Percentiles rank a stretch among this genome's conserved stretches.
Conservation (phyloP, 2,888 invertebrate species). For the Eueremaeus valkanovi region DNA sequence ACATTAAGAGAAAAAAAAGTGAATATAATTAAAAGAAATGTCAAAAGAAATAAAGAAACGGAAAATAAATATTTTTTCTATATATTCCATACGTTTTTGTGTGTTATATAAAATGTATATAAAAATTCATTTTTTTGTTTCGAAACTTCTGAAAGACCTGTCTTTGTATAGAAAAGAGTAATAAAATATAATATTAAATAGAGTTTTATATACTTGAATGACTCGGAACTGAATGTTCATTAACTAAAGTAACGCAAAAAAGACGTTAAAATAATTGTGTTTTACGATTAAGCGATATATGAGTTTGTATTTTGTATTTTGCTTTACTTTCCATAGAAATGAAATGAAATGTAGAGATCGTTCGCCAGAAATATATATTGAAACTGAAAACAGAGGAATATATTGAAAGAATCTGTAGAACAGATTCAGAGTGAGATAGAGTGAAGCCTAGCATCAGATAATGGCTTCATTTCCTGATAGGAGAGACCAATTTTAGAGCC, state of each 20-base stretch:
- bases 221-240: slow-evolving; percentile 14
- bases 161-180: not conserved
- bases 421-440: not conserved
- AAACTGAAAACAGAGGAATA: not conserved
- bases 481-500: slow-evolving; percentile 26
- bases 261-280: slow-evolving; percentile 34
- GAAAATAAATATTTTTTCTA: too few relatives aligned
- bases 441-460: slow-evolving; percentile 21
- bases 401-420: not conserved
- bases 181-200: slow-evolving; percentile 26
- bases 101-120: too few relatives aligned
- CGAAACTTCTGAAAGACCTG: not conserved
- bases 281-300: slow-evolving; percentile 12
- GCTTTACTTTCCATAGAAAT: too few relatives aligned
- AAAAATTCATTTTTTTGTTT: too few relatives aligned
- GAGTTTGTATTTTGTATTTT: slow-evolving; percentile 1
- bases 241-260: slow-evolving; percentile 29
- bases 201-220: slow-evolving; percentile 25
- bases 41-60: too few relatives aligned
- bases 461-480: slow-evolving; percentile 36
- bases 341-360: not conserved
- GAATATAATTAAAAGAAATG: too few relatives aligned
- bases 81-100: too few relatives aligned
- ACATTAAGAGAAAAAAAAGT: too few relatives aligned
- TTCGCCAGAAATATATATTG: not conserved